Percentiles rank a stretch among this genome's conserved stretches.
Evolutionary conservation across 2,113 vertebrate genomes (phyloP).

Genomic region (Sceloporus undulatus): DNA sequence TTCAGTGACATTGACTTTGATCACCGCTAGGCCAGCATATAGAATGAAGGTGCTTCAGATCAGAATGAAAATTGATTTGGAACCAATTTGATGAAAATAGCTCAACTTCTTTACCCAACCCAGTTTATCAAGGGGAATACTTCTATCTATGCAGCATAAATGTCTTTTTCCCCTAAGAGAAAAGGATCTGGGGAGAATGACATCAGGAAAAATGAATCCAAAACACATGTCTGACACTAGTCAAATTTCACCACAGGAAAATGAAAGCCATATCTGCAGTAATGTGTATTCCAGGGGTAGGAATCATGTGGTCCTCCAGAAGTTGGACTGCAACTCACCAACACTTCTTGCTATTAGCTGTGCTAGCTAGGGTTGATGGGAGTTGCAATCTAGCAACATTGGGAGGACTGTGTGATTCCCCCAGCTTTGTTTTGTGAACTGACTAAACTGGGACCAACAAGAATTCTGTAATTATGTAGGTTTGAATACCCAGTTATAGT

Average conservation of each 20-base stretch:
- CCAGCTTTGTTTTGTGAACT: neutral
- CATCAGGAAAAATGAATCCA: neutral
- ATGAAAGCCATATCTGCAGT: neutral
- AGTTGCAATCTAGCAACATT: no score
- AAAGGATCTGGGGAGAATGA: neutral
- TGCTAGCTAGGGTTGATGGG: no score
- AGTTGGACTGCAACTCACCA: no score
- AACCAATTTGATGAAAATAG: neutral
- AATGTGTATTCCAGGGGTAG: neutral
- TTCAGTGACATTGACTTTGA: neutral
- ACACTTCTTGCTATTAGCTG: no score
- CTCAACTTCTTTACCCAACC: neutral
- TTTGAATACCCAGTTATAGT: neutral
- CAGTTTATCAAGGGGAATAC: neutral
- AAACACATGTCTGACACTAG: neutral
- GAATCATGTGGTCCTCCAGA: neutral
- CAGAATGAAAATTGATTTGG: neutral
- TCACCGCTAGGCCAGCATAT: neutral
- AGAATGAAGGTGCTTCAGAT: neutral
- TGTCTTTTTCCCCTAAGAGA: neutral
- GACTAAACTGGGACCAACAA: neutral
- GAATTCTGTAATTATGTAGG: slow-evolving; percentile 4
- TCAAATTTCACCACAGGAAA: neutral
- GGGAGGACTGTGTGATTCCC: no score
- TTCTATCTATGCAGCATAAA: neutral